These are phyloP conservation scores for Protomyctophum bolini DNA, from an alignment of 2,113 vertebrate genomes.

Conservation along the genomic window DNA sequence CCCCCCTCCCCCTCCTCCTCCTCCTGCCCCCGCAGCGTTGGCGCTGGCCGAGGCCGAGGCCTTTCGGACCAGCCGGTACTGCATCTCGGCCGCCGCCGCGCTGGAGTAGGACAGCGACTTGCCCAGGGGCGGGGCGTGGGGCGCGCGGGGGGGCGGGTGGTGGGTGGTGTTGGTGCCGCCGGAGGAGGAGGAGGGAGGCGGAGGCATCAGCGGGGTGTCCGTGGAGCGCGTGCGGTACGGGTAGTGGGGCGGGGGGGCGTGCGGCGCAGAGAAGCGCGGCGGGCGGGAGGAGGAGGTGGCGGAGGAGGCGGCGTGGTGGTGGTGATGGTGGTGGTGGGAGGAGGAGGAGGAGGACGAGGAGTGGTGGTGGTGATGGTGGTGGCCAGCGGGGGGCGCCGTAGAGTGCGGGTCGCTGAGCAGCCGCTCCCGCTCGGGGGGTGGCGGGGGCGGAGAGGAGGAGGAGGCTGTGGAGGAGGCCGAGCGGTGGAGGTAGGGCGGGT, in stretches of 20 bases:
- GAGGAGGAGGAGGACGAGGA: conserved; percentile 76
- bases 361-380: conserved; percentile 71
- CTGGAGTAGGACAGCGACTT: conserved; percentile 92
- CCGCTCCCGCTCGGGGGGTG: conserved; percentile 67
- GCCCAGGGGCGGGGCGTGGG: conserved; percentile 82
- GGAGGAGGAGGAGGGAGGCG: conserved; percentile 34
- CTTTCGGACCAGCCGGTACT: conserved; percentile 82
- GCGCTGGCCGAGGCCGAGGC: conserved; percentile 74
- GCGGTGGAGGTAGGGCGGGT: conserved; percentile 67
- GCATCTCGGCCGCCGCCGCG: conserved; percentile 80
- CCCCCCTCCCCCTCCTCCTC: conserved; percentile 47
- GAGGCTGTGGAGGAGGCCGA: conserved; percentile 74
- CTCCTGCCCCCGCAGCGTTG: conserved; percentile 59
- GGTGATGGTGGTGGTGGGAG: conserved; percentile 60
- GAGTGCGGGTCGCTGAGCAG: conserved; percentile 58
- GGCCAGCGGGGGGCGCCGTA: conserved; percentile 40
- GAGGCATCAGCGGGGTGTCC: conserved; percentile 73
- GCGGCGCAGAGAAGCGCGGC: conserved; percentile 54
- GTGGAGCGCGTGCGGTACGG: conserved; percentile 85
- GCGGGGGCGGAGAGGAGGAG: conserved; percentile 73
- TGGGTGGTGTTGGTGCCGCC: conserved; percentile 47
- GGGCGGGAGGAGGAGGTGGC: conserved; percentile 50
- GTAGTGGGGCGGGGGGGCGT: conserved; percentile 40
- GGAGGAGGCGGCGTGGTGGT: conserved; percentile 52
- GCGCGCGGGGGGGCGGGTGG: conserved; percentile 65